phyloP scores from a whole-genome alignment of 2,888 invertebrate genomes.

The Drosophila cracens region DNA sequence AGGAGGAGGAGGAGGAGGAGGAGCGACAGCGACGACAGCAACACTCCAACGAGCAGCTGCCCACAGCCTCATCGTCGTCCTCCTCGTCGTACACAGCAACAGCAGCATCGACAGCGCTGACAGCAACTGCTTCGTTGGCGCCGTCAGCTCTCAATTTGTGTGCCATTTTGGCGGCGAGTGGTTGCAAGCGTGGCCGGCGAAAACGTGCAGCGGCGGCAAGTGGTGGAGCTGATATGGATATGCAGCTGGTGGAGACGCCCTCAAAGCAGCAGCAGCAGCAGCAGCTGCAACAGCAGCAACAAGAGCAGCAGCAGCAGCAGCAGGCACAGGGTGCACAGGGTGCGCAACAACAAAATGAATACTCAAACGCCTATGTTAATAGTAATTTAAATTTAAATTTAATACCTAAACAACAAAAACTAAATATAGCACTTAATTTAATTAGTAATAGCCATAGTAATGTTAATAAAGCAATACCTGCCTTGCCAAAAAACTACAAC shows the following conservation, averaged over 20 bases:
- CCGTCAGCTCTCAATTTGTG: constrained; percentile 81
- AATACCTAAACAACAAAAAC: constrained; percentile 24
- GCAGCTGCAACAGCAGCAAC: constrained; percentile 15
- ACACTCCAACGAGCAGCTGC: constrained; percentile 51
- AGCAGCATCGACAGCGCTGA: constrained; percentile 78
- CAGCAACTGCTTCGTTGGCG: constrained; percentile 78
- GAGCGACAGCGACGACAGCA: constrained; percentile 47
- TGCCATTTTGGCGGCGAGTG: constrained; percentile 82
- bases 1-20: background rate
- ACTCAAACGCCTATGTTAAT: constrained; percentile 84
- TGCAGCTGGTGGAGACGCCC: constrained; percentile 74
- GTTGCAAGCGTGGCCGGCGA: constrained; percentile 82
- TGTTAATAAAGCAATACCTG: constrained; percentile 84
- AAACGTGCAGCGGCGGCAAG: constrained; percentile 69
- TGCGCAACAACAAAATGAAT: constrained; percentile 80
- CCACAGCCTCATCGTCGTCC: constrained; percentile 57
- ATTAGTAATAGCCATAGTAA: constrained; percentile 63
- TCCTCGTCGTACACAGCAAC: constrained; percentile 74
- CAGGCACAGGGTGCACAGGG: constrained; percentile 16
- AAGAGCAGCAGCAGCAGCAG: constrained; percentile 29
- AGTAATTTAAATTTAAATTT: constrained; percentile 71
- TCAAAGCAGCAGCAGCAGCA: constrained; percentile 10
- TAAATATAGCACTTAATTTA: constrained; percentile 40
- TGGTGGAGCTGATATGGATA: constrained; percentile 61
- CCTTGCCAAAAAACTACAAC: constrained; percentile 84